Evolutionary conservation across 2,113 vertebrate species (phyloP).

Genomic region (Sander vitreus): DNA sequence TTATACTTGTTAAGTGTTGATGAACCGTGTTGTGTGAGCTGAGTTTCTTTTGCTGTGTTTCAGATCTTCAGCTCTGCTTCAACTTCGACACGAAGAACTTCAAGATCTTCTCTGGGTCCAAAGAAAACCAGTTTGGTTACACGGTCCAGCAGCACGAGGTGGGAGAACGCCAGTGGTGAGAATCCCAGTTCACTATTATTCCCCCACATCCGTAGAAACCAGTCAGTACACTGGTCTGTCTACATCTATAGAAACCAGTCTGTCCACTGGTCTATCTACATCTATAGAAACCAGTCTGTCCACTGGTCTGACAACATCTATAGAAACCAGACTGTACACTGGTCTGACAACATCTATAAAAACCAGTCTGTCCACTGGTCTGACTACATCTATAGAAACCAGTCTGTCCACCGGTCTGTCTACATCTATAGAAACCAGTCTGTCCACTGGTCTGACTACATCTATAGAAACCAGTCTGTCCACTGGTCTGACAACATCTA

Average conservation of each 20-base stretch:
- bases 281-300: not conserved
- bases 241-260: not conserved
- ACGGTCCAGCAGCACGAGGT: conserved; percentile 94
- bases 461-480: too few relatives aligned
- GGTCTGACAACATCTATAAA: too few relatives aligned
- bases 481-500: too few relatives aligned
- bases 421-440: too few relatives aligned
- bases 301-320: not conserved
- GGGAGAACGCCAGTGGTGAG: conserved; percentile 91
- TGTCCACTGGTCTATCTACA: not conserved
- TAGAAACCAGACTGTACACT: not conserved
- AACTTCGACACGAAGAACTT: conserved; percentile 90
- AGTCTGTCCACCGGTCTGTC: not conserved
- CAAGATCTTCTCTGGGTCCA: conserved; percentile 87
- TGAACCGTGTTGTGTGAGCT: too few relatives aligned
- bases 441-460: too few relatives aligned
- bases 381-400: not conserved
- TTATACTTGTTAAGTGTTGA: not conserved
- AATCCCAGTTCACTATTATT: not conserved
- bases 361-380: too few relatives aligned
- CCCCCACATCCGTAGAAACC: not conserved
- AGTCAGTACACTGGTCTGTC: not conserved
- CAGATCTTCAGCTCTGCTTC: conserved; percentile 88
- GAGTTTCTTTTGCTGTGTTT: conserved; percentile 43
- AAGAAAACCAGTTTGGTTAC: conserved; percentile 92